Evolutionary conservation across 2,797 vertebrate species (phyloP).

Genomic region (Centropyge bicolor): DNA sequence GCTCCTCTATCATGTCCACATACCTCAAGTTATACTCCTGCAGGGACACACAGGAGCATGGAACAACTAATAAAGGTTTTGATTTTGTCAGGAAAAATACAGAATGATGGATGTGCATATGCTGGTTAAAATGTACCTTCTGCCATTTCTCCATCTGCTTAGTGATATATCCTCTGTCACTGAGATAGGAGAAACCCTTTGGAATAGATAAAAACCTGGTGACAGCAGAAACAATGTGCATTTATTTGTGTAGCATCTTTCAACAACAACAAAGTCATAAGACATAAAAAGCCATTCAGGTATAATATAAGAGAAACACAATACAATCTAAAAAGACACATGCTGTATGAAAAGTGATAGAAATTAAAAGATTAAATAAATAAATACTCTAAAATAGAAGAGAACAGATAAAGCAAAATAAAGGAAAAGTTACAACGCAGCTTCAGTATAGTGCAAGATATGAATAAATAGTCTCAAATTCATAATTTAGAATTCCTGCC

Average conservation of each 20-base stretch:
- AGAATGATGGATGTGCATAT: background rate
- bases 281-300: background rate
- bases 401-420: too few species aligned
- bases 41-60: background rate
- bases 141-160: constrained; percentile 95
- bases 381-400: too few species aligned
- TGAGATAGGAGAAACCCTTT: constrained; percentile 94
- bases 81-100: background rate
- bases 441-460: too few species aligned
- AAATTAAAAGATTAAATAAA: too few species aligned
- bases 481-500: too few species aligned
- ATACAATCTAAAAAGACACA: too few species aligned
- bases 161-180: constrained; percentile 91
- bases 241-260: background rate
- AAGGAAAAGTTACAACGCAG: too few species aligned
- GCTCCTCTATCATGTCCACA: constrained; percentile 93
- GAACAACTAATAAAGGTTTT: background rate
- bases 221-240: background rate
- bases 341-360: too few species aligned
- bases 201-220: constrained; percentile 93
- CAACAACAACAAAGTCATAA: background rate
- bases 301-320: background rate
- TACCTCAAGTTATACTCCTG: constrained; percentile 94
- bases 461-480: too few species aligned
- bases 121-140: constrained; percentile 84